A percentile compares a stretch with the other conserved stretches of the same genome.
Evolutionary conservation across 2,113 vertebrate species (phyloP).

Genomic region (Ornithorhynchus anatinus): DNA sequence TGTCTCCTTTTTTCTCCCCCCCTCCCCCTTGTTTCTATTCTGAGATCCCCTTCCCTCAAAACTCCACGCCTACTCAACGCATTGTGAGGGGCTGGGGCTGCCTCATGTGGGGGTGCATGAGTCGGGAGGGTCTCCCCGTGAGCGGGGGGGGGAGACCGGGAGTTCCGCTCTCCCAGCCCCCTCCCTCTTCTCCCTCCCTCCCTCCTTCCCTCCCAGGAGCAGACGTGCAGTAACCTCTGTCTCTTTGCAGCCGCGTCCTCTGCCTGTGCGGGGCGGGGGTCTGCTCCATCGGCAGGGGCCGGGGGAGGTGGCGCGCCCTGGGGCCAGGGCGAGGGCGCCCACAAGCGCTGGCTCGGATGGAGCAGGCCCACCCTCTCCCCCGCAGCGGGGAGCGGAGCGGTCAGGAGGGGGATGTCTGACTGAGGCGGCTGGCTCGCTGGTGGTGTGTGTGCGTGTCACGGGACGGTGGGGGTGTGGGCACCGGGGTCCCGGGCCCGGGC

Average conservation of each 20-base stretch:
- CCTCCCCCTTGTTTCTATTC: no score
- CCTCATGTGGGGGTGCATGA: no score
- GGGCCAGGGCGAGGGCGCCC: rapidly evolving
- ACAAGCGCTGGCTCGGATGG: constrained; percentile 28
- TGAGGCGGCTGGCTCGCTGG: constrained; percentile 55
- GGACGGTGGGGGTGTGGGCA: neutral
- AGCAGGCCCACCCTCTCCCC: constrained; percentile 55
- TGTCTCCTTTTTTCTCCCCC: no score
- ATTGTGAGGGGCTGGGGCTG: no score
- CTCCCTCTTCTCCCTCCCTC: constrained; percentile 31
- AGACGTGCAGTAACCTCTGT: constrained; percentile 53
- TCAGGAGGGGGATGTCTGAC: constrained; percentile 40
- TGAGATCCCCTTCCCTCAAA: no score
- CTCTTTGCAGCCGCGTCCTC: constrained; percentile 58
- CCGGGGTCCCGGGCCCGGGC: neutral
- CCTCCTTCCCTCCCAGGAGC: constrained; percentile 16
- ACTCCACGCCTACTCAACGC: no score
- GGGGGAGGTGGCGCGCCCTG: no score
- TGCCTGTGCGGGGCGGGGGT: constrained; percentile 30
- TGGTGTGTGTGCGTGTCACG: constrained; percentile 1
- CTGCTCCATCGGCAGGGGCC: constrained; percentile 47
- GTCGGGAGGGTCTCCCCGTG: no score
- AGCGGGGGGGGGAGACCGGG: no score
- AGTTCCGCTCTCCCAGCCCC: constrained; percentile 22
- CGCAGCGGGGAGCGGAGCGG: constrained; percentile 23